Conservation (phyloP, 2,797 vertebrate species). For the Limnodromus scolopaceus region DNA sequence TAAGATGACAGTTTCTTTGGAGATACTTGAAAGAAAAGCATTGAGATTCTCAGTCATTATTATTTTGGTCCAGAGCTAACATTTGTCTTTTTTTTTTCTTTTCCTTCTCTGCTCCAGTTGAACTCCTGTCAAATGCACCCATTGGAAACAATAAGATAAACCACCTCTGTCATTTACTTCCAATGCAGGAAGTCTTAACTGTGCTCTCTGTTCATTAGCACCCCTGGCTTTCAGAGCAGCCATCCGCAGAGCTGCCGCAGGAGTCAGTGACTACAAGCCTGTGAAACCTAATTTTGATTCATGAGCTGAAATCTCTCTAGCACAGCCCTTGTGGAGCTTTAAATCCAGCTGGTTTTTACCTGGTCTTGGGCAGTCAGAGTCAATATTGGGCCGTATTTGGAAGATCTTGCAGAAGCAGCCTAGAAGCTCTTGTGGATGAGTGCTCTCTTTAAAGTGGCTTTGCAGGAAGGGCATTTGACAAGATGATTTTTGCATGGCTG, state of each 20-base stretch:
- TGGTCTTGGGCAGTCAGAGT: neutral
- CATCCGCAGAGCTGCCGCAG: conserved; percentile 56
- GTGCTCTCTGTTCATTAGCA: conserved; percentile 59
- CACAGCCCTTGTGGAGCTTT: neutral
- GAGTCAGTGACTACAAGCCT: conserved; percentile 2
- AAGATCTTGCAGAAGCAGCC: neutral
- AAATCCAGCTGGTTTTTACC: neutral
- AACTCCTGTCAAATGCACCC: conserved; percentile 66
- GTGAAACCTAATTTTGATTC: conserved; percentile 62
- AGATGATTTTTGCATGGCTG: neutral
- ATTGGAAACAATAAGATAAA: conserved; percentile 73
- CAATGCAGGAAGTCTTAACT: conserved; percentile 60
- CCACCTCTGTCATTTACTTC: conserved; percentile 73
- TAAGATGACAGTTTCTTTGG: conserved; percentile 53
- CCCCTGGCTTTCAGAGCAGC: conserved; percentile 13
- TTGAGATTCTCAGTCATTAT: conserved; percentile 31
- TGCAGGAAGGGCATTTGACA: neutral
- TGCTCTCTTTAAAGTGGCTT: neutral
- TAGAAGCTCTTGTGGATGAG: neutral
- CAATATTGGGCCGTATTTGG: neutral
- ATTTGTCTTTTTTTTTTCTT: conserved; percentile 6
- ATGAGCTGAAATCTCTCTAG: conserved; percentile 49
- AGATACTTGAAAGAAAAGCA: conserved; percentile 19
- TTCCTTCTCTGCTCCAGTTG: conserved; percentile 38
- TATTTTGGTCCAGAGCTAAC: conserved; percentile 56